Evolutionary conservation across 2,113 vertebrate genomes (phyloP), one percentile per base, ranked within the genome.

Genomic region (Numida meleagris): DNA sequence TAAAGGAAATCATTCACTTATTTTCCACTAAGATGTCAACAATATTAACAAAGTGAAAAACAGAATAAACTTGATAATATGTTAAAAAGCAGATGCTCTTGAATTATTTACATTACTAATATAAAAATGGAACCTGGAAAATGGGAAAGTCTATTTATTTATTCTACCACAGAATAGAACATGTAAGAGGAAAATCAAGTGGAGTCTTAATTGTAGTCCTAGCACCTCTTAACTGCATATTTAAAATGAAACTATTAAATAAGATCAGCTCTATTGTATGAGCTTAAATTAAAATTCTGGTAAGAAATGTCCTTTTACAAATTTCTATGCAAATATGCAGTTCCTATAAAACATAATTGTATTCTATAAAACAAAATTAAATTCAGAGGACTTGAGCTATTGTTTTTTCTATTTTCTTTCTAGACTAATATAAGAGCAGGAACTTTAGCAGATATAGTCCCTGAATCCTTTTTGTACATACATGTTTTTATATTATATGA

Each of bases 51-150:
- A 88, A 95, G 88, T 89, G 93, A 95, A 76, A 95, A 95, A 71
- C 34, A 27, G 73, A 76, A 96, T 96, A 95, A 86, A 16, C 59
- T 45, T 82, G 16, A 58, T 8, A 84, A 51, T 8, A 82, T 96
- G 90, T 96, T 78, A 34, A 94, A 94, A 95, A 95, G 67, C 72
- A 88, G 82, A 65, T 68, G 27, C 33, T 72, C 34, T 86, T 97
- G 94, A 97, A 97, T 97, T 97, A 98, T 97, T 97, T 87, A 97
- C 95, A 31, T 33, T 46, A 62, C 36, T 94, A 89, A 57, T 93
- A 90, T 95, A 76, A 91, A 96, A 96, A 92, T 82, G 85, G 92
- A 94, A 94, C 83, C 91, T 89, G 79, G 85, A 82, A 95, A 96
- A 78, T 92, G 84, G 94, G 96, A 96, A 92, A 95, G 87, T 94